Conservation (phyloP, 1,140 invertebrate species). For the Pemphigus obesinymphae region DNA sequence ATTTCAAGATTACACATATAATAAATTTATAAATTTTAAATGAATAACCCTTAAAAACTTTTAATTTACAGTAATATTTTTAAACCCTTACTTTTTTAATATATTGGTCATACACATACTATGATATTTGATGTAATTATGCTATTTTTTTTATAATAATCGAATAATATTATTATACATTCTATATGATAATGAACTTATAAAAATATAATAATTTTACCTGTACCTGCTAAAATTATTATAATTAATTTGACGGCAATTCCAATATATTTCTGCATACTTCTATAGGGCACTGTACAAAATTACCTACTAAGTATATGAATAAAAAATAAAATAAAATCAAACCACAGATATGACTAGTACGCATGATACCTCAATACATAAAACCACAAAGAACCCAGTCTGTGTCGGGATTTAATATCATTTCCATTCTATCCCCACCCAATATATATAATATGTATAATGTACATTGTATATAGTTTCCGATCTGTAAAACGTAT, state of each 20-base stretch:
- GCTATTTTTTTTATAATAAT: no score
- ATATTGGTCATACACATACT: no score
- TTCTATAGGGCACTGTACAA: background rate
- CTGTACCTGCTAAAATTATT: background rate
- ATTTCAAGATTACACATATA: no score
- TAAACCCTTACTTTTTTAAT: no score
- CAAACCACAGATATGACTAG: background rate
- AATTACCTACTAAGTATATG: background rate
- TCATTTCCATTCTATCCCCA: slow-evolving; percentile 16
- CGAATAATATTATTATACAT: no score
- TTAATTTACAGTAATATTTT: no score
- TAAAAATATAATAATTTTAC: slow-evolving; percentile 16
- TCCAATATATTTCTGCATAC: background rate
- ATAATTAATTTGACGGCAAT: background rate
- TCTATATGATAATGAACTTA: no score
- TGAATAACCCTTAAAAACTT: no score
- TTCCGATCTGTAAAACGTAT: background rate
- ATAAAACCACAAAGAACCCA: slow-evolving; percentile 27
- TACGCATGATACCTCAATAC: background rate
- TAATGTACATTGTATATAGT: no score
- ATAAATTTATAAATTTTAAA: no score
- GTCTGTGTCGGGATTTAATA: slow-evolving; percentile 31
- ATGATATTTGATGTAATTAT: no score
- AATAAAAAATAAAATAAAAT: background rate
- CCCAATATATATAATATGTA: no score